phyloP scores from a whole-genome alignment of 2,113 vertebrate genomes.

The Dicentrarchus labrax region DNA sequence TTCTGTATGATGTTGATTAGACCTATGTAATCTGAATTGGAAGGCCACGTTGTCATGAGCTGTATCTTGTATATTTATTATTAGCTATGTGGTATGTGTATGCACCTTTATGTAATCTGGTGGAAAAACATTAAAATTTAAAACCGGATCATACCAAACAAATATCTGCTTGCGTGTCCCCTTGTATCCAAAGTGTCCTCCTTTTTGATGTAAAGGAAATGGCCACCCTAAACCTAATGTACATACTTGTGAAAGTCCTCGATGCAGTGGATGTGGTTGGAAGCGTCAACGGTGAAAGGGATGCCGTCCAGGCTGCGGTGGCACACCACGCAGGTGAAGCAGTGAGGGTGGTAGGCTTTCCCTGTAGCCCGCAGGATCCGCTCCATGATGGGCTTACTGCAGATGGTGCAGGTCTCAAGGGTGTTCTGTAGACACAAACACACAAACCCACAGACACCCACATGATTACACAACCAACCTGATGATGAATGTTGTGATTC shows the following conservation, averaged over 20 bases:
- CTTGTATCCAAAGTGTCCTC: too few relatives aligned
- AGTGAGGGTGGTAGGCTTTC: conserved; percentile 98
- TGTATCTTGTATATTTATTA: too few relatives aligned
- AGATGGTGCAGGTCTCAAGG: conserved; percentile 95
- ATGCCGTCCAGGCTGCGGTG: conserved; percentile 97
- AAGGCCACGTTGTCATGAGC: too few relatives aligned
- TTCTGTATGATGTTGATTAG: too few relatives aligned
- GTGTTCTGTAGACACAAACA: conserved; percentile 88
- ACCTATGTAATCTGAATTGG: too few relatives aligned
- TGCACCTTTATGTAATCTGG: too few relatives aligned
- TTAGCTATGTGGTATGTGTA: too few relatives aligned
- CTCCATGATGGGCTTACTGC: conserved; percentile 97
- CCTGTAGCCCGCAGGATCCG: conserved; percentile 96
- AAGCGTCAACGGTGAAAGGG: conserved; percentile 96
- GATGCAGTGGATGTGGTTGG: conserved; percentile 98
- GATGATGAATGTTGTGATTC: conserved; percentile 25
- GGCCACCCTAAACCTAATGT: neutral
- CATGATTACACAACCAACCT: conserved; percentile 45
- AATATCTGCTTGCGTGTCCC: too few relatives aligned
- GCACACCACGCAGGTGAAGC: conserved; percentile 98
- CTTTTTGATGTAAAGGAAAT: too few relatives aligned
- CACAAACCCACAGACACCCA: conserved; percentile 65
- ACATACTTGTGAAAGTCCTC: conserved; percentile 98
- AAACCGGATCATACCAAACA: too few relatives aligned
- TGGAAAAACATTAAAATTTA: too few relatives aligned